Conservation (phyloP, 2,113 vertebrate genomes). For the Ctenodactylus gundi region DNA sequence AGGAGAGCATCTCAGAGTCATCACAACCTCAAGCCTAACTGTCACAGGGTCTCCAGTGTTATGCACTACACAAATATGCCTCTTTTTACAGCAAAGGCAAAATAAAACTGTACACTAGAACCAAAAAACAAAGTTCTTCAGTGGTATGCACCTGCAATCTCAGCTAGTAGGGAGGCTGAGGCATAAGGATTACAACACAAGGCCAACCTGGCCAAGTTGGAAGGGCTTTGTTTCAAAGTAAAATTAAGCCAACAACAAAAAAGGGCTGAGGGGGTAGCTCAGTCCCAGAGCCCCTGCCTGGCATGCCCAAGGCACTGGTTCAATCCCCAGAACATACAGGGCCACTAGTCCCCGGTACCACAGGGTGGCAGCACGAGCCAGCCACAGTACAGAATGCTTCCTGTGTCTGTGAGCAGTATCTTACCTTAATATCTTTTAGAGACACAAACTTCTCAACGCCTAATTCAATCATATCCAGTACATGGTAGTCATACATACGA, state of each 20-base stretch:
- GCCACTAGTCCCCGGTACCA: constrained; percentile 50
- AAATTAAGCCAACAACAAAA: neutral
- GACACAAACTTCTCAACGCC: constrained; percentile 94
- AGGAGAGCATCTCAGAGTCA: neutral
- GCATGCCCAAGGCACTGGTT: neutral
- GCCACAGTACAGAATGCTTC: neutral
- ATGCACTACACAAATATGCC: neutral
- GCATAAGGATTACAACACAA: neutral
- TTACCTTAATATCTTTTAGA: constrained; percentile 94
- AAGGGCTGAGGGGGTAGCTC: neutral
- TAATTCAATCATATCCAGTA: constrained; percentile 97
- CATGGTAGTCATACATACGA: constrained; percentile 96
- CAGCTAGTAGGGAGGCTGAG: neutral
- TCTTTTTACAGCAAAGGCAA: constrained; percentile 15
- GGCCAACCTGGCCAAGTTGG: neutral
- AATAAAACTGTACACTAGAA: constrained; percentile 36
- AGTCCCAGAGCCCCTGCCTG: neutral
- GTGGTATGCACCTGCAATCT: neutral
- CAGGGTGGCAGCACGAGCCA: constrained; percentile 49
- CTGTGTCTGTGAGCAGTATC: neutral
- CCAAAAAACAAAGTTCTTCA: neutral
- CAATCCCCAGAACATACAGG: neutral
- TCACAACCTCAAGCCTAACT: neutral
- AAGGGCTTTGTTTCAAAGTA: neutral
- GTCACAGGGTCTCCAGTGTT: neutral